phyloP scores from a whole-genome alignment of 2,888 invertebrate genomes.

The Terebella lapidaria region DNA sequence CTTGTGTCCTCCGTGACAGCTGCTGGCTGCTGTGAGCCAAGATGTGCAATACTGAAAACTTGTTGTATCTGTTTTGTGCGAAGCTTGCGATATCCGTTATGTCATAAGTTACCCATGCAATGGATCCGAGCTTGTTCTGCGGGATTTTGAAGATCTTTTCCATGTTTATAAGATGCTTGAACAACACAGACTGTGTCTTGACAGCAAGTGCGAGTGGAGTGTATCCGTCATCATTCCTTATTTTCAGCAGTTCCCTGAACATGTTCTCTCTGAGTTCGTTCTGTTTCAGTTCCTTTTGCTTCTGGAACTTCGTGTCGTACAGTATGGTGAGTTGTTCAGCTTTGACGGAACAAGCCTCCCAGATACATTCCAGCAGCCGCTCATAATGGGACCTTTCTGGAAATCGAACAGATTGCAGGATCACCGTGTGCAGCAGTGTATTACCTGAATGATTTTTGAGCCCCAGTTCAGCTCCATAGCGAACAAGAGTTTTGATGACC shows the following conservation, averaged over 20 bases:
- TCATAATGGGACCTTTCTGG: constrained; percentile 19
- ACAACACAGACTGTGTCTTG: constrained; percentile 15
- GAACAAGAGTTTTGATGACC: constrained; percentile 26
- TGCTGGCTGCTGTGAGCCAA: constrained; percentile 24
- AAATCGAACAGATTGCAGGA: constrained; percentile 21
- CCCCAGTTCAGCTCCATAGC: constrained; percentile 22
- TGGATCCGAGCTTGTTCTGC: constrained; percentile 27
- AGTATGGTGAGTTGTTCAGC: constrained; percentile 17
- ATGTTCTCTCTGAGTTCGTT: constrained; percentile 18
- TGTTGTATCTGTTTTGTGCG: constrained; percentile 23
- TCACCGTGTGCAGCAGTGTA: constrained; percentile 23
- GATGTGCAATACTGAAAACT: constrained; percentile 27
- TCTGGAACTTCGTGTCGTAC: constrained; percentile 19
- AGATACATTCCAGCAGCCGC: constrained; percentile 16
- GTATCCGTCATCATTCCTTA: constrained; percentile 25
- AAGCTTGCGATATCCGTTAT: constrained; percentile 26
- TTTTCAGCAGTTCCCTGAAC: constrained; percentile 21
- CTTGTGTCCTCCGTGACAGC: constrained; percentile 17
- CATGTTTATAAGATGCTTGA: constrained; percentile 21
- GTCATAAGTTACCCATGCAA: constrained; percentile 29
- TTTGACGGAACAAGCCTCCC: constrained; percentile 21
- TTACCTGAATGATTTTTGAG: constrained; percentile 22
- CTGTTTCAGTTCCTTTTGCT: constrained; percentile 22
- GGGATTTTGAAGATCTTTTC: constrained; percentile 28
- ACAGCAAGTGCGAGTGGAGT: constrained; percentile 24